Conservation (phyloP, 1,140 invertebrate genomes). For the Cherax quadricarinatus region DNA sequence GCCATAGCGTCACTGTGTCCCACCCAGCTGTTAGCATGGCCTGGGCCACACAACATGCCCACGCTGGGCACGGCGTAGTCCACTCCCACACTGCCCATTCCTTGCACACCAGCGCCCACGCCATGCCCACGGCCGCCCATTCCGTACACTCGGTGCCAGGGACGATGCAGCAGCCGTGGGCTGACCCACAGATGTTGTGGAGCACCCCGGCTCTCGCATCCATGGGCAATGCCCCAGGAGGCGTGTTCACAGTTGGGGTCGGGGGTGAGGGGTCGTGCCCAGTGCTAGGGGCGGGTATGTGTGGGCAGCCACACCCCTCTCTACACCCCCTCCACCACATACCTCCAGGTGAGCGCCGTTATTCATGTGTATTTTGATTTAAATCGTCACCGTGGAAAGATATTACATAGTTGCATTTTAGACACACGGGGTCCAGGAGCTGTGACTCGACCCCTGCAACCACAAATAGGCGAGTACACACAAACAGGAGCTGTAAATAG, state of each 20-base stretch:
- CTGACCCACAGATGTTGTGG: slow-evolving; percentile 50
- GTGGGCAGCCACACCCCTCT: slow-evolving; percentile 26
- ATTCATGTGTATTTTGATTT: too few species aligned
- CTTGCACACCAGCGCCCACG: slow-evolving; percentile 21
- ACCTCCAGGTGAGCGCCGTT: not conserved
- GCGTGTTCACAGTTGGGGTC: slow-evolving; percentile 43
- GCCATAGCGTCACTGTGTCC: slow-evolving; percentile 7
- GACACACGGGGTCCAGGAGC: too few species aligned
- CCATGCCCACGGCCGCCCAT: slow-evolving; percentile 39
- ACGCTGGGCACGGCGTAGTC: slow-evolving; percentile 36
- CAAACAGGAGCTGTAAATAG: too few species aligned
- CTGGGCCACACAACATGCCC: not conserved
- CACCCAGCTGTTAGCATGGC: slow-evolving; percentile 19
- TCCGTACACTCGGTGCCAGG: slow-evolving; percentile 52
- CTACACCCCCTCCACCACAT: slow-evolving; percentile 31
- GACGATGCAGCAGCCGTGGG: slow-evolving; percentile 41
- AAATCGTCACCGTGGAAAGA: too few species aligned
- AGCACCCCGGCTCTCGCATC: slow-evolving; percentile 27
- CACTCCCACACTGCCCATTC: slow-evolving; percentile 60
- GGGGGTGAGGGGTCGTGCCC: slow-evolving; percentile 43
- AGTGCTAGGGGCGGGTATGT: slow-evolving; percentile 14
- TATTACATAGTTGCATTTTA: too few species aligned
- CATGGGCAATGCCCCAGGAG: slow-evolving; percentile 9
- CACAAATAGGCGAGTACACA: too few species aligned
- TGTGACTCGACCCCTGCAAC: too few species aligned